Percentiles rank a stretch among this genome's conserved stretches.
Conservation (phyloP, 2,797 vertebrate genomes). For the Cyprinella venusta region DNA sequence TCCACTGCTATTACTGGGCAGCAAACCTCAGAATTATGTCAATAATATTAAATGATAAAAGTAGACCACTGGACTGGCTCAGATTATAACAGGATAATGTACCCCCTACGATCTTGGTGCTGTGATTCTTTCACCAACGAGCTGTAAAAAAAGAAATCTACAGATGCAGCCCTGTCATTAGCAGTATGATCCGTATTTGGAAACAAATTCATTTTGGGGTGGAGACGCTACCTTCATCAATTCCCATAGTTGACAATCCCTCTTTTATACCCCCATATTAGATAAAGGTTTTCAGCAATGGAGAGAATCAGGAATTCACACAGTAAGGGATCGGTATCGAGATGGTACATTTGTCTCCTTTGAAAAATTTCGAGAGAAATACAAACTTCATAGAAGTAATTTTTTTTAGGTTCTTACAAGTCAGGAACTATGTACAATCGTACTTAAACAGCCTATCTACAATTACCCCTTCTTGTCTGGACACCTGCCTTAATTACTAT, state of each 20-base stretch:
- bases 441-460: no score
- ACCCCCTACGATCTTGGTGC: not conserved
- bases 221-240: not conserved
- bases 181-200: not conserved
- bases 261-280: slow-evolving; percentile 17
- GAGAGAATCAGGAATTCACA: no score
- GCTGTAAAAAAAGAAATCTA: not conserved
- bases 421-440: not conserved
- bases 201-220: not conserved
- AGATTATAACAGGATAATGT: not conserved
- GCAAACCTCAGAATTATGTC: not conserved
- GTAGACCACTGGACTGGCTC: not conserved
- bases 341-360: no score
- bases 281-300: no score
- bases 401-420: not conserved
- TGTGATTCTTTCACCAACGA: slow-evolving; percentile 3
- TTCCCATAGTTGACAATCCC: not conserved
- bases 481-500: no score
- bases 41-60: slow-evolving; percentile 25
- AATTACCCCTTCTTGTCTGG: no score
- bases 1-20: not conserved
- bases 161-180: not conserved
- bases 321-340: no score
- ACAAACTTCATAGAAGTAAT: no score
- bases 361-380: no score